phyloP scores from a whole-genome alignment of 2,797 vertebrate species.

The Carcharodon carcharias region DNA sequence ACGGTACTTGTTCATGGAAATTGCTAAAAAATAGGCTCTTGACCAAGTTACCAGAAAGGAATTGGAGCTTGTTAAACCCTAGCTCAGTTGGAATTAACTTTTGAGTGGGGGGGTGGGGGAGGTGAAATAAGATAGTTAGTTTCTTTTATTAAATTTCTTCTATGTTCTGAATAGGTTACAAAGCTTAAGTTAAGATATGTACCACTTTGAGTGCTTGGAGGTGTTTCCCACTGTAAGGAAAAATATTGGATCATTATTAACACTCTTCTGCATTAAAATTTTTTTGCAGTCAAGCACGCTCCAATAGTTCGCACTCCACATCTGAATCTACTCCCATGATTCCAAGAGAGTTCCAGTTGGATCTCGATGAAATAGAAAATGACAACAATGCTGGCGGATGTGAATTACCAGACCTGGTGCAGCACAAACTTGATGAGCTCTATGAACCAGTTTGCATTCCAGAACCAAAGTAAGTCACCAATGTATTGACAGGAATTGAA shows the following conservation, averaged over 20 bases:
- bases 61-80: background rate
- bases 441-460: slow-evolving; percentile 92
- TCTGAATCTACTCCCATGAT: slow-evolving; percentile 64
- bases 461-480: slow-evolving; percentile 78
- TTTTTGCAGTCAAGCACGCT: slow-evolving; percentile 77
- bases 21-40: background rate
- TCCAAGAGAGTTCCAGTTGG: slow-evolving; percentile 89
- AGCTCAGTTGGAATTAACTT: background rate
- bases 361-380: slow-evolving; percentile 93
- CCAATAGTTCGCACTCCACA: slow-evolving; percentile 71
- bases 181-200: background rate
- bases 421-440: slow-evolving; percentile 93
- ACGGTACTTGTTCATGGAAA: background rate
- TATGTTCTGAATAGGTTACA: background rate
- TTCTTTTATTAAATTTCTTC: no score
- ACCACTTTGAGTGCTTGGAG: background rate
- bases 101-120: background rate
- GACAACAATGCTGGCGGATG: slow-evolving; percentile 75
- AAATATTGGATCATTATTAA: background rate
- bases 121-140: no score
- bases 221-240: background rate
- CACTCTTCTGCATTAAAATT: background rate
- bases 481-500: background rate
- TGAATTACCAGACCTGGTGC: slow-evolving; percentile 91
- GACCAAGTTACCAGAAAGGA: no score